Conservation (phyloP, 2,113 vertebrate species). For the Tyrannus savana region DNA sequence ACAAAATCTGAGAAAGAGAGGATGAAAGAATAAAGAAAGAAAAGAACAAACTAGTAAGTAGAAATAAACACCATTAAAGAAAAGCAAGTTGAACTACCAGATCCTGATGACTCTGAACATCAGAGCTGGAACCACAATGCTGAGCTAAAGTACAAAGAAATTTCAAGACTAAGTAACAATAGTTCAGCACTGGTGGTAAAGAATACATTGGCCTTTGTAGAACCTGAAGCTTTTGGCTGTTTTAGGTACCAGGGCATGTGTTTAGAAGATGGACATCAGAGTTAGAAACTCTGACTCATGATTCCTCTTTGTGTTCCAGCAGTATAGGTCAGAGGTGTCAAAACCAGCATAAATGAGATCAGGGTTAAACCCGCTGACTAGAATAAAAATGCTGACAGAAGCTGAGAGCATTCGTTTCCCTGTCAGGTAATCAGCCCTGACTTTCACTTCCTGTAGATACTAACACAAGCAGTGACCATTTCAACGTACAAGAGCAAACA, state of each 20-base stretch:
- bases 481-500: neutral
- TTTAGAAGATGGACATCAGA: neutral
- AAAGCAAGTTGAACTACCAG: neutral
- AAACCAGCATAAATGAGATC: neutral
- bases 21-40: neutral
- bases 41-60: neutral
- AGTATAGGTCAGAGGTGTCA: neutral
- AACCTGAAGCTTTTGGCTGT: neutral
- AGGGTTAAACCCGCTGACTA: neutral
- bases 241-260: neutral
- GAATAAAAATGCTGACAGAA: neutral
- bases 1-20: neutral
- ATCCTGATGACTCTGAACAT: neutral
- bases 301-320: neutral
- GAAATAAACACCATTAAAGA: neutral
- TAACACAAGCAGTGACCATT: neutral
- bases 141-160: neutral
- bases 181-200: neutral
- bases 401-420: neutral
- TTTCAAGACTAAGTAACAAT: neutral
- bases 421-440: neutral
- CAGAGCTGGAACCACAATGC: neutral
- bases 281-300: neutral
- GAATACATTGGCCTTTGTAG: neutral
- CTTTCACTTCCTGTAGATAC: neutral